A percentile compares a stretch with the other conserved stretches of the same genome.
phyloP scores from a whole-genome alignment of 2,797 vertebrate genomes.

The Sebastes reedi region DNA sequence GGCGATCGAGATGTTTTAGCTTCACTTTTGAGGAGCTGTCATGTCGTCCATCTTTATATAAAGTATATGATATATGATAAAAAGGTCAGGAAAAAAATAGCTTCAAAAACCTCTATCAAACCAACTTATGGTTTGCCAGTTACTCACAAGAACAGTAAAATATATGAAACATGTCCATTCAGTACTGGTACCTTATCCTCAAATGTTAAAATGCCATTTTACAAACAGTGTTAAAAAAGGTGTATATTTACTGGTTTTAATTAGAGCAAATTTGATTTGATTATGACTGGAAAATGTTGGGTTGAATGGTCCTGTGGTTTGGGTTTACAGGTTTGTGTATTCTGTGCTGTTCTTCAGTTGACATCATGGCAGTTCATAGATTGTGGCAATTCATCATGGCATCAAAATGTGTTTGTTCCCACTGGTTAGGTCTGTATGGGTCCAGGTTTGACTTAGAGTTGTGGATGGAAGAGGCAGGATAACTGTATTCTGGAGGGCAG shows the following conservation, averaged over 20 bases:
- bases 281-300: neutral
- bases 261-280: neutral
- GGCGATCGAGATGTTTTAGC: too few relatives aligned
- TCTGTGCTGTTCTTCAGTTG: slow-evolving; percentile 41
- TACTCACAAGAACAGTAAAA: neutral
- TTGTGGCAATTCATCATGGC: slow-evolving; percentile 26
- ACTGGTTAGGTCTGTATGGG: slow-evolving; percentile 12
- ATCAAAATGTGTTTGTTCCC: slow-evolving; percentile 18
- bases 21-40: too few relatives aligned
- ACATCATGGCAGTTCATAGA: slow-evolving; percentile 42
- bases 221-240: neutral
- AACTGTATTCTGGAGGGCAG: neutral
- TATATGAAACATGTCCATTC: neutral
- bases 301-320: neutral
- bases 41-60: too few relatives aligned
- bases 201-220: neutral
- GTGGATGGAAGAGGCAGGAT: neutral
- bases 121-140: neutral
- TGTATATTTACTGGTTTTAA: neutral
- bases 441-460: slow-evolving; percentile 41
- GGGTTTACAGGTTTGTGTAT: neutral
- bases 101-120: neutral
- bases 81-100: neutral
- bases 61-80: neutral
- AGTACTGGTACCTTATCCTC: neutral